These are phyloP conservation scores for Pelochelys cantorii DNA, from an alignment of 2,797 vertebrate species.

Conservation along the genomic window DNA sequence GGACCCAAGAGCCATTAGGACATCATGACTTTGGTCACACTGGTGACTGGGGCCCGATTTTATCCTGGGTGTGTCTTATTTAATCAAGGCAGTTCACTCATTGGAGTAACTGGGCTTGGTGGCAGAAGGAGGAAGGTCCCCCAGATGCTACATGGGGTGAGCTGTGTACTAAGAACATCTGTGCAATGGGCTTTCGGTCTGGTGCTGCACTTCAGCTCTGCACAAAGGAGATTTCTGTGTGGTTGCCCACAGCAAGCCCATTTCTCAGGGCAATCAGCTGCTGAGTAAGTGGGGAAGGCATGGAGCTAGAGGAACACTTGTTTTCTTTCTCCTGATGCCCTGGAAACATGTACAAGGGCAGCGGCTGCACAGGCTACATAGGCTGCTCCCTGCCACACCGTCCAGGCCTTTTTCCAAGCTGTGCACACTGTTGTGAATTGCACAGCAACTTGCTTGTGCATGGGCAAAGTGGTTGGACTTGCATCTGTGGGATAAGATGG, in stretches of 20 bases:
- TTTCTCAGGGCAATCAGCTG: too few species aligned
- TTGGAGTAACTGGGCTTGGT: neutral
- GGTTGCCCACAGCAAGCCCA: too few species aligned
- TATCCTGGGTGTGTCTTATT: neutral
- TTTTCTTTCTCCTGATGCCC: neutral
- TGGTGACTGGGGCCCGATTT: neutral
- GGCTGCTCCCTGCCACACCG: neutral
- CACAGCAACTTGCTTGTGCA: neutral
- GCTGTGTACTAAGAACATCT: too few species aligned
- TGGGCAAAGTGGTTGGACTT: neutral
- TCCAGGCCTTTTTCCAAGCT: neutral
- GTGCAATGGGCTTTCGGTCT: neutral
- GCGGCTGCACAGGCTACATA: neutral
- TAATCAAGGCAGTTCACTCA: neutral
- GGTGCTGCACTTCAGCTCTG: neutral
- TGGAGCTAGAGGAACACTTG: neutral
- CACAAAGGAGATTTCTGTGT: neutral
- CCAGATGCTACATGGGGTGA: neutral
- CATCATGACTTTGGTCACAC: neutral
- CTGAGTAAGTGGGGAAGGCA: neutral
- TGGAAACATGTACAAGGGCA: neutral
- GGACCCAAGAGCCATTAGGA: neutral
- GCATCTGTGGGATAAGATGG: neutral
- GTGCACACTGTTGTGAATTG: too few species aligned
- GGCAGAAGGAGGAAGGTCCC: neutral